Evolutionary conservation across 2,888 invertebrate species (phyloP), one percentile per base, ranked within the genome.

Genomic region (Chloroclystis v-ata): DNA sequence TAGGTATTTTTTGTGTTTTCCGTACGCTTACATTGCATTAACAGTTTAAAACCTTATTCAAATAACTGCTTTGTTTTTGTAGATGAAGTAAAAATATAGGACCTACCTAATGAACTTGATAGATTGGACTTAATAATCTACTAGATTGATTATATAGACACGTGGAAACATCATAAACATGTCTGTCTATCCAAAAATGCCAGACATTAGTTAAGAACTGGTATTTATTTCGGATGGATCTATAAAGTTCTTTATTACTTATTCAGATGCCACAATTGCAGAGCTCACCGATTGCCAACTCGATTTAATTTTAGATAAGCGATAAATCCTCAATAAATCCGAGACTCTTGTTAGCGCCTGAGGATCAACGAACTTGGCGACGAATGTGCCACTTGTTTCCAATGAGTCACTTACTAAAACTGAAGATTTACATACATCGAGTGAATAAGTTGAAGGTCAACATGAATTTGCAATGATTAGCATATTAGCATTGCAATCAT

Each of bases 391-490:
- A 32, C 41, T 25, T 43, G 38, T 54, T 3, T 7, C 7, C 9
- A 56, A 49, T 68, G 69, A 69, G 28, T 69, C 65, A 68, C 60
- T 60, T 60, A 55, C 59, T 57, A 58, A 53, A 60, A 57, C 32
- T 9, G 33, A 28, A 29, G 25, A 44, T 14, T 37, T 30, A 26
- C 39, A 30, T 16, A 32, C 41, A 12, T 29, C 16, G 14, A 12
- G 25, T 43, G 38, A n/a, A 29, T 51, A 57, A 62, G 57, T 63
- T 68, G 65, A 69, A 72, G 69, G 69, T 61, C 64, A 54, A 14
- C 41, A 59, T 20, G 56, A 48, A 67, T 66, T 67, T 59, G 60
- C 62, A 63, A 66, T 64, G 63, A 67, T 69, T 60, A 60, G 43
- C 57, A 37, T 49, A 67, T 72, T 70, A 61, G 62, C 62, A 67